A percentile compares a stretch with the other conserved stretches of the same genome.
phyloP scores from a whole-genome alignment of 2,888 invertebrate species.

The Macaria liturata region DNA sequence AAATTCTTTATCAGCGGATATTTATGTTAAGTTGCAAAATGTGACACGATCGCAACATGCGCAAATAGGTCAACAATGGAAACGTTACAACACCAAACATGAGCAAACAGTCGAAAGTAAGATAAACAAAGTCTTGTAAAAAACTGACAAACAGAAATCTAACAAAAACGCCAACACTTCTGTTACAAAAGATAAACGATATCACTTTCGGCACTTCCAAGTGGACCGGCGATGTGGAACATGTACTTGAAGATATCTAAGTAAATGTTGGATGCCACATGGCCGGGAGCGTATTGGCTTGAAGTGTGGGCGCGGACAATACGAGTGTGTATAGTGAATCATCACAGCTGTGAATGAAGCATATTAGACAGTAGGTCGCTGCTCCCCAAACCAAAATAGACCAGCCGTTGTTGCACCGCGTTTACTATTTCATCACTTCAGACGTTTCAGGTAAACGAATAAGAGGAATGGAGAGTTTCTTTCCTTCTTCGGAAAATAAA shows the following conservation, averaged over 20 bases:
- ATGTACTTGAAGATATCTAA: slow-evolving; percentile 37
- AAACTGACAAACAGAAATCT: slow-evolving; percentile 20
- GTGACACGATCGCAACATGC: slow-evolving; percentile 27
- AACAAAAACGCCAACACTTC: slow-evolving; percentile 36
- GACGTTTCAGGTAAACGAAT: slow-evolving; percentile 46
- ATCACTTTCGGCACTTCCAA: slow-evolving; percentile 51
- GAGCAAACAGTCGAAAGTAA: slow-evolving; percentile 22
- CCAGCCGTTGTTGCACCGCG: slow-evolving; percentile 47
- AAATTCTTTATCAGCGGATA: slow-evolving; percentile 19
- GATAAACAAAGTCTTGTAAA: slow-evolving; percentile 34
- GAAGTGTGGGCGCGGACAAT: slow-evolving; percentile 66
- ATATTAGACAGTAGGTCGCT: slow-evolving; percentile 65
- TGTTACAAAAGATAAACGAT: slow-evolving; percentile 48
- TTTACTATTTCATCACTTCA: slow-evolving; percentile 51
- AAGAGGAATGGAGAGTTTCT: slow-evolving; percentile 28
- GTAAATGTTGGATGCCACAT: slow-evolving; percentile 47
- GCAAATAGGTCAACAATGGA: slow-evolving; percentile 34
- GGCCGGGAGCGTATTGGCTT: slow-evolving; percentile 41
- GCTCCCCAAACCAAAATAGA: slow-evolving; percentile 69
- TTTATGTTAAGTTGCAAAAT: slow-evolving; percentile 20
- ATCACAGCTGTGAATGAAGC: slow-evolving; percentile 64
- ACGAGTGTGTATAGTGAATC: slow-evolving; percentile 54
- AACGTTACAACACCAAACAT: slow-evolving; percentile 28
- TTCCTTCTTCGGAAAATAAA: slow-evolving; percentile 18
- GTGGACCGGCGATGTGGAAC: slow-evolving; percentile 41